phyloP scores from a whole-genome alignment of 2,797 vertebrate genomes.

The Austrolebias charrua region DNA sequence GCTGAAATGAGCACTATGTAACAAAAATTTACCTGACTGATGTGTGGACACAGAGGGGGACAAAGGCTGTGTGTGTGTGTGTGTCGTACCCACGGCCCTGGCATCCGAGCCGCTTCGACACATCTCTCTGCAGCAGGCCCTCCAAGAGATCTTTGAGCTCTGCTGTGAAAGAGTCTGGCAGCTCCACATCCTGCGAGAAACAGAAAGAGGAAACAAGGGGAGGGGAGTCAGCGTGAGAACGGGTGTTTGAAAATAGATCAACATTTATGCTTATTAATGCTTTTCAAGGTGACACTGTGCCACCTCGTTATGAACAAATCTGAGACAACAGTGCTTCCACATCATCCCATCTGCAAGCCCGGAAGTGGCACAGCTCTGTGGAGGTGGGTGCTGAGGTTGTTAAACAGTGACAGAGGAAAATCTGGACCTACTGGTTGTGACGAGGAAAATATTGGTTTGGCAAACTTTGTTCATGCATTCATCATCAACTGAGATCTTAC shows the following conservation, averaged over 20 bases:
- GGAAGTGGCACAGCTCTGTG: neutral
- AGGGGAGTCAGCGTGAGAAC: neutral
- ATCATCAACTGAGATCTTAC: too few relatives aligned
- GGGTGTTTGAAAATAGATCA: slow-evolving; percentile 1
- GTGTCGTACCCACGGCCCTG: slow-evolving; percentile 85
- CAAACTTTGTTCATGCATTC: too few relatives aligned
- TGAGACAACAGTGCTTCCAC: neutral
- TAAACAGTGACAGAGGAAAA: too few relatives aligned
- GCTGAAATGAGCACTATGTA: slow-evolving; percentile 19
- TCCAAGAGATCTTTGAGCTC: slow-evolving; percentile 93
- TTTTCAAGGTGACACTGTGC: neutral
- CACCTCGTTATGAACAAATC: neutral
- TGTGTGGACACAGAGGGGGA: neutral
- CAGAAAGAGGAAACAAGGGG: neutral
- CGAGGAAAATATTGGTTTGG: too few relatives aligned
- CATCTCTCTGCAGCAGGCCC: slow-evolving; percentile 91
- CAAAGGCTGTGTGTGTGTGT: slow-evolving; percentile 3
- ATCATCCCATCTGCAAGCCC: too few relatives aligned
- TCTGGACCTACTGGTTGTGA: too few relatives aligned
- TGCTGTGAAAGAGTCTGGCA: slow-evolving; percentile 91
- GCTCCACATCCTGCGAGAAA: slow-evolving; percentile 87
- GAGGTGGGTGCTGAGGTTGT: too few relatives aligned
- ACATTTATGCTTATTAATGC: slow-evolving; percentile 4
- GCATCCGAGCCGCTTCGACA: slow-evolving; percentile 91
- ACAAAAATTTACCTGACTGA: slow-evolving; percentile 16